A percentile compares a stretch with the other conserved stretches of the same genome.
Conservation (phyloP, 92 coral and sea anemone species). For the Muricea muricata region DNA sequence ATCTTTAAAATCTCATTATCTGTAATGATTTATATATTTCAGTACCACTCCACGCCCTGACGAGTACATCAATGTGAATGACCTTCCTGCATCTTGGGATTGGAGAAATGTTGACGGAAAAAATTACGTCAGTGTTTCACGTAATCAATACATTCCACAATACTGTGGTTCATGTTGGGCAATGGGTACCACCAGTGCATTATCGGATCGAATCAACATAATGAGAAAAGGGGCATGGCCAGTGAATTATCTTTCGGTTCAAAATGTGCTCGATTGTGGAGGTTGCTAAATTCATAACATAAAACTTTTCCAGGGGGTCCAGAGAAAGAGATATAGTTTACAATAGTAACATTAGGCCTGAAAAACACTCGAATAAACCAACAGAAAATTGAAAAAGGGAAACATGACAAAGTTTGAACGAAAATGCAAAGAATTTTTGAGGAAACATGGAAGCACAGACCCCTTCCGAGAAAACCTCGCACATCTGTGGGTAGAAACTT, state of each 20-base stretch:
- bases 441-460: no score
- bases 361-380: no score
- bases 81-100: conserved; percentile 77
- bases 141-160: conserved; percentile 98
- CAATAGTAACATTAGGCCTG: no score
- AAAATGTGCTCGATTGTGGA: conserved; percentile 96
- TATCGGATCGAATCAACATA: conserved; percentile 93
- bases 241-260: conserved; percentile 84
- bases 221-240: conserved; percentile 84
- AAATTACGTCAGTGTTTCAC: conserved; percentile 22
- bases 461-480: no score
- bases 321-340: no score
- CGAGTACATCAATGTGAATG: conserved; percentile 71
- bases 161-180: conserved; percentile 99
- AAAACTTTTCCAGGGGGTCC: no score
- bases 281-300: no score
- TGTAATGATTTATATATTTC: not conserved
- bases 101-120: conserved; percentile 83
- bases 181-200: conserved; percentile 93
- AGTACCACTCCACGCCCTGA: conserved; percentile 70
- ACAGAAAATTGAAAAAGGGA: no score
- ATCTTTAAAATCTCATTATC: no score
- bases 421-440: no score
- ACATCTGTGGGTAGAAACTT: no score
- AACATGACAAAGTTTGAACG: no score